Evolutionary conservation across 2,797 vertebrate genomes (phyloP).

Genomic region (Valencia hispanica): DNA sequence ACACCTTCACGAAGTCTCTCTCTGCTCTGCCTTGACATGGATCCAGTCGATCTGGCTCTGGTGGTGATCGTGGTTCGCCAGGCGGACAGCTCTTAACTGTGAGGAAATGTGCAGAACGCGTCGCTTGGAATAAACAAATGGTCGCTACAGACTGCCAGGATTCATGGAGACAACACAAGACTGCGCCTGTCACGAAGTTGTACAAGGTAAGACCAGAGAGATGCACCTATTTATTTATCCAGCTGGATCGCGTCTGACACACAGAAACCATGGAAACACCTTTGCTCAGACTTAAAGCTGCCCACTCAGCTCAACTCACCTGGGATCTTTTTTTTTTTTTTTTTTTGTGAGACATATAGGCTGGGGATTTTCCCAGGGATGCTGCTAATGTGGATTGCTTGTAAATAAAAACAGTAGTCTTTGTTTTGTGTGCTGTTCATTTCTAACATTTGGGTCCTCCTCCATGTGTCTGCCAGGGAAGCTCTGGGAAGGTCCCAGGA

Average conservation of each 20-base stretch:
- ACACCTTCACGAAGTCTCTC: constrained; percentile 1
- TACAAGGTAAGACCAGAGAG: constrained; percentile 45
- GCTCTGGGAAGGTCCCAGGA: constrained; percentile 33
- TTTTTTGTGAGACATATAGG: neutral
- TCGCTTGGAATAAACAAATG: constrained; percentile 16
- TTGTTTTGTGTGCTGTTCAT: neutral
- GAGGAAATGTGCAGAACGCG: constrained; percentile 17
- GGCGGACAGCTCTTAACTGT: neutral
- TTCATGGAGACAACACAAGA: constrained; percentile 59
- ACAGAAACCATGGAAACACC: neutral
- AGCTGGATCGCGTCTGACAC: neutral
- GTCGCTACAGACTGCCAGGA: constrained; percentile 26
- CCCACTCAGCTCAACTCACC: constrained; percentile 23
- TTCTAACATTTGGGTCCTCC: neutral
- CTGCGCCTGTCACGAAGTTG: constrained; percentile 40
- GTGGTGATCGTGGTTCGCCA: constrained; percentile 12
- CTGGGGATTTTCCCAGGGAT: neutral
- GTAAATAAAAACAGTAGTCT: constrained; percentile 7
- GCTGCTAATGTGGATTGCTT: constrained; percentile 10
- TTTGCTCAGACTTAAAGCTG: neutral
- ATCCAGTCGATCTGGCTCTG: constrained; percentile 2
- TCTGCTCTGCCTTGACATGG: constrained; percentile 2
- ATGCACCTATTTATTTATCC: neutral
- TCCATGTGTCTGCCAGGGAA: constrained; percentile 35
- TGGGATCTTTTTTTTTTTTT: constrained; percentile 28